phyloP scores from a whole-genome alignment of 2,113 vertebrate species.

The Urocitellus parryii region DNA sequence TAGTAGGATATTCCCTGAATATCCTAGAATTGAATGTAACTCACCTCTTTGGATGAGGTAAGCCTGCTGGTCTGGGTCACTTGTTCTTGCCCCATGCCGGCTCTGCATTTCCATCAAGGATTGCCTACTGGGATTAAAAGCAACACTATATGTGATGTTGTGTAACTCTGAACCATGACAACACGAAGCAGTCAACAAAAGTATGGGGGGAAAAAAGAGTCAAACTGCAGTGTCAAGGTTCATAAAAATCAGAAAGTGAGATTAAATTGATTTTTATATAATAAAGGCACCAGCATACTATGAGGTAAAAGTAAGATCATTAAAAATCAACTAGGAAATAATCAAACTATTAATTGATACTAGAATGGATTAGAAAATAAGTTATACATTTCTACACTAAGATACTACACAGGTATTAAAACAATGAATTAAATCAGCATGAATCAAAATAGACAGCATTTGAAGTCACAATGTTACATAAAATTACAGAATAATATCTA shows the following conservation, averaged over 20 bases:
- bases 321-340: slow-evolving; percentile 35
- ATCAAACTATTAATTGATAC: background rate
- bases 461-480: background rate
- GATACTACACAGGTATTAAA: background rate
- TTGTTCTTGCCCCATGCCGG: slow-evolving; percentile 89
- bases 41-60: slow-evolving; percentile 87
- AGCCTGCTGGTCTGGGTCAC: slow-evolving; percentile 82
- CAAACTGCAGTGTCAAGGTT: background rate
- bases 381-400: background rate
- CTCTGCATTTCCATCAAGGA: slow-evolving; percentile 95
- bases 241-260: background rate
- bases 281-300: background rate
- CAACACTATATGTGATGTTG: background rate
- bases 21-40: background rate
- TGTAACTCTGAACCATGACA: background rate
- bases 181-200: background rate
- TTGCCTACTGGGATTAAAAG: slow-evolving; percentile 85
- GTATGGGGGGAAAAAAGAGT: background rate
- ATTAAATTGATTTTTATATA: slow-evolving; percentile 17
- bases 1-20: background rate
- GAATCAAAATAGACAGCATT: background rate
- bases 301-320: background rate
- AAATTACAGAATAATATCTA: background rate
- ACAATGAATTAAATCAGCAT: slow-evolving; percentile 25
- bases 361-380: background rate